A percentile compares a stretch with the other conserved stretches of the same genome.
Conservation (phyloP, 2,888 invertebrate genomes). For the Cabera pusaria region DNA sequence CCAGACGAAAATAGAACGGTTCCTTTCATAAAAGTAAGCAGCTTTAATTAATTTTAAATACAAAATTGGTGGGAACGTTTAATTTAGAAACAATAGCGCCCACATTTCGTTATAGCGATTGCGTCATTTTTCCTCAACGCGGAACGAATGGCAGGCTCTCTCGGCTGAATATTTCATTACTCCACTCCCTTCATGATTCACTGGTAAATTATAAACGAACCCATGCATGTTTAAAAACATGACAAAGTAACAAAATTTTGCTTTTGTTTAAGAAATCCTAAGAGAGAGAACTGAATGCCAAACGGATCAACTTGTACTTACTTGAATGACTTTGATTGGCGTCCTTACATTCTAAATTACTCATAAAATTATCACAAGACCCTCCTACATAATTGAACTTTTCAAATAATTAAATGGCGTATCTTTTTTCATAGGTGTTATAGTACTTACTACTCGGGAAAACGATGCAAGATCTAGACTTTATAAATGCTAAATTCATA, state of each 20-base stretch:
- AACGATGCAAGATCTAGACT: too few relatives aligned
- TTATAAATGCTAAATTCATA: too few relatives aligned
- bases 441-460: too few relatives aligned
- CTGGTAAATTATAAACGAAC: slow-evolving; percentile 53
- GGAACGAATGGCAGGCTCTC: slow-evolving; percentile 26
- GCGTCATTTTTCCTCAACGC: slow-evolving; percentile 31
- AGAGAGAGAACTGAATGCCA: too few relatives aligned
- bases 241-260: slow-evolving; percentile 17
- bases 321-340: neutral
- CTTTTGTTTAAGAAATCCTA: slow-evolving; percentile 8
- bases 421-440: too few relatives aligned
- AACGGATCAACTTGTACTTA: too few relatives aligned
- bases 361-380: too few relatives aligned
- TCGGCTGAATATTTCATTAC: slow-evolving; percentile 50
- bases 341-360: too few relatives aligned
- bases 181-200: slow-evolving; percentile 45
- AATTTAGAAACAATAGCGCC: slow-evolving; percentile 21
- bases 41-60: slow-evolving; percentile 22
- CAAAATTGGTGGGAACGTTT: slow-evolving; percentile 20
- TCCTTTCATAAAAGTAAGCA: slow-evolving; percentile 10
- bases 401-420: too few relatives aligned
- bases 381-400: too few relatives aligned
- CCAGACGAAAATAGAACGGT: slow-evolving; percentile 3
- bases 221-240: slow-evolving; percentile 36
- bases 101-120: slow-evolving; percentile 22